Evolutionary conservation across 2,113 vertebrate species (phyloP), one percentile per base, ranked within the genome.

Genomic region (Alosa alosa): DNA sequence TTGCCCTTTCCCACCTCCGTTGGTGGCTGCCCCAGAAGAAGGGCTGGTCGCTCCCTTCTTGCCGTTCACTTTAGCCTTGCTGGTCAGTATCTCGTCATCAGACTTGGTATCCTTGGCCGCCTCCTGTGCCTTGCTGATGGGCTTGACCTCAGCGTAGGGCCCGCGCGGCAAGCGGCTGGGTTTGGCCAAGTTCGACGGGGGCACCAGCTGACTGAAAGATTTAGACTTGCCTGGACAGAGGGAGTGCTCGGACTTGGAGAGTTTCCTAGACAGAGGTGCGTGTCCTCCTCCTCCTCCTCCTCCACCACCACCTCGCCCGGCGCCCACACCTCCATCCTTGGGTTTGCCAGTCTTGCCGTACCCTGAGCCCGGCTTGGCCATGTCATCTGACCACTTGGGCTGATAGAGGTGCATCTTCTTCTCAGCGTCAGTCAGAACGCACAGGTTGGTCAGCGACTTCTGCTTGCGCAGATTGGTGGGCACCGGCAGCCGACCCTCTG

Each of bases 81-180:
- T 94, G 52, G 95, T 95, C 36, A 96, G 94, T 88, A 97, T 93
- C 90, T 95, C 94, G 8, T 96, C 94, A 83, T 97, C 96, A 50
- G 94, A 95, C 89, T 94, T 94, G 89, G 95, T 91, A 84, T 90
- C 90, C 1, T 95, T 94, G 75, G 94, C 91, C 0, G 92, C 92
- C 89, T 98, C 97, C 0, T 96, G 93, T 46, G 95, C 92, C 90
- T 98, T 98, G 93, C 97, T 98, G 87, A 98, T 96, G 78, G 98
- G 98, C 88, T 98, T 99, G 90, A 99, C 97, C 92, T 99, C 97
- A 1, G 97, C 98, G 81, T 96, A 99, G 68, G 97, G 97, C 87
- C 97, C 97, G 36, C 97, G 95, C 50, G 97, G 98, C 88, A 99
- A 98, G 86, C 97, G 96, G 94, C 97, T 99, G 0, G 96, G 96